phyloP scores from a whole-genome alignment of 2,113 vertebrate genomes.

The Onychorhynchus coronatus region DNA sequence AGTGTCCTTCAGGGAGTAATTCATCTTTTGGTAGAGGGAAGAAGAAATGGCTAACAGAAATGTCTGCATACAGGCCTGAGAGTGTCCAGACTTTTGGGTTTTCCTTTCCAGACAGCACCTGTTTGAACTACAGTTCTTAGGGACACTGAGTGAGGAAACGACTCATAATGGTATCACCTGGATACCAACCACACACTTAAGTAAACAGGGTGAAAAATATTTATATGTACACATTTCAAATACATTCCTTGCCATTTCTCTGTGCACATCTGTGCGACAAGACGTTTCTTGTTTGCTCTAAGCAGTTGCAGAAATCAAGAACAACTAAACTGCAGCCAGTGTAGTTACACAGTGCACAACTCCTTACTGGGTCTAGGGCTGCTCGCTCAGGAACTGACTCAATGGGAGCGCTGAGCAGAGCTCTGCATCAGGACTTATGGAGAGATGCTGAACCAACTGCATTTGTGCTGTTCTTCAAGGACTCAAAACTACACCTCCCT shows the following conservation, averaged over 20 bases:
- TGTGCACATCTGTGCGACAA: not conserved
- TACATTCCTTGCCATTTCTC: not conserved
- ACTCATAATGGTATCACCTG: not conserved
- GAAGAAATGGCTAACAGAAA: not conserved
- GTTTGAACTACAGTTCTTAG: not conserved
- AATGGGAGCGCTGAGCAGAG: not conserved
- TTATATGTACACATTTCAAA: not conserved
- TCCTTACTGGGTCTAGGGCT: not conserved
- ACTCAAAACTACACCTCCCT: not conserved
- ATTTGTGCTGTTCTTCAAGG: not conserved
- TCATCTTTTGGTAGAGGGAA: not conserved
- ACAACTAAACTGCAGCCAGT: not conserved
- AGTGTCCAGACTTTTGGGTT: not conserved
- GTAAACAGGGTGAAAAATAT: not conserved
- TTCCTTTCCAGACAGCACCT: not conserved
- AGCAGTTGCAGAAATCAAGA: not conserved
- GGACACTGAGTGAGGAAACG: not conserved
- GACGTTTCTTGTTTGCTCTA: not conserved
- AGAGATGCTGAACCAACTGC: not conserved
- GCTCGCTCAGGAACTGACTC: not conserved
- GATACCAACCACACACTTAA: not conserved
- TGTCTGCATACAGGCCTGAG: not conserved
- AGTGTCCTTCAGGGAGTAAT: not conserved
- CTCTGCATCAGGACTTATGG: not conserved
- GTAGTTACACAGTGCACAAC: not conserved